These are phyloP conservation scores for Melanchra persicariae DNA, from an alignment of 2,888 invertebrate genomes.

Conservation along the genomic window DNA sequence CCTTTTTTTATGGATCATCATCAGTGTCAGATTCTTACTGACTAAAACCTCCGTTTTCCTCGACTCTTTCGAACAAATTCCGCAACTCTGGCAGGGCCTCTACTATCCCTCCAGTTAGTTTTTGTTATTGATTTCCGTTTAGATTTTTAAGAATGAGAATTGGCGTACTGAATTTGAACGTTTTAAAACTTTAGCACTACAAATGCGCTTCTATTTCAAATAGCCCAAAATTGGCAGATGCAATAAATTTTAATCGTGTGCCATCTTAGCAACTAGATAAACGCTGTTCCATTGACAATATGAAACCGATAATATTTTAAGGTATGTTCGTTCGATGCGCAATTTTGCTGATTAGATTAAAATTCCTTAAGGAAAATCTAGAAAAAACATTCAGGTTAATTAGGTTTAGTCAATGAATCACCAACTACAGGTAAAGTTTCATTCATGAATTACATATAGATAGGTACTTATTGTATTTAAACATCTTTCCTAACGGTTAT, in stretches of 20 bases:
- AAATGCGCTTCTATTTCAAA: no score
- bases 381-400: not conserved
- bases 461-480: not conserved
- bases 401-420: not conserved
- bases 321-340: not conserved
- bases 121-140: no score
- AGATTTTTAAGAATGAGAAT: no score
- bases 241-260: not conserved
- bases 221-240: no score
- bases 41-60: no score
- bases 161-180: no score
- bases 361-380: conserved; percentile 1
- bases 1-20: no score
- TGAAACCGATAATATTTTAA: conserved; percentile 1
- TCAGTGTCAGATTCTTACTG: no score
- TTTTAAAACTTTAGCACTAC: no score
- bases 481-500: not conserved
- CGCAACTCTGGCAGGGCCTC: no score
- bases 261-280: not conserved
- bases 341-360: conserved; percentile 27
- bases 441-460: not conserved
- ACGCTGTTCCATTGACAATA: not conserved
- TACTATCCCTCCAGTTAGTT: no score
- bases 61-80: no score
- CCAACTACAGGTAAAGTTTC: not conserved